A percentile compares a stretch with the other conserved stretches of the same genome.
phyloP scores from a whole-genome alignment of 2,113 vertebrate genomes.

The Eretmochelys imbricata region DNA sequence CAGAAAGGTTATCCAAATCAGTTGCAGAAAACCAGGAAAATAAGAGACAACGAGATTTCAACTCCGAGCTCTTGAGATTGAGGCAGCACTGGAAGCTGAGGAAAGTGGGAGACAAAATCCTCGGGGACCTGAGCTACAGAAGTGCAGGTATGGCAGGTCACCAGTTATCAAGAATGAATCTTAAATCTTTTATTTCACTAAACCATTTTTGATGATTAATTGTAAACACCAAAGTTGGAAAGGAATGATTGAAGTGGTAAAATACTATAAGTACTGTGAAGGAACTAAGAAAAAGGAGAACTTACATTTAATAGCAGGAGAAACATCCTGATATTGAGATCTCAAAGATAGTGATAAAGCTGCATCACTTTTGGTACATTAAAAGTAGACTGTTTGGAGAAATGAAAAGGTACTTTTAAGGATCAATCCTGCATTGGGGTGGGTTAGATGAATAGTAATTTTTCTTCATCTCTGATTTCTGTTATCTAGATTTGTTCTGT shows the following conservation, averaged over 20 bases:
- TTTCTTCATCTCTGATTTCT: neutral
- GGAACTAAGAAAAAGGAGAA: neutral
- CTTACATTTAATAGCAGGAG: neutral
- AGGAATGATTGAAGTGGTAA: neutral
- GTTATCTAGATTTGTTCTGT: rapidly evolving
- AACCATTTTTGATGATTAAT: neutral
- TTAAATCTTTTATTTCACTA: neutral
- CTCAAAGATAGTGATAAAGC: neutral
- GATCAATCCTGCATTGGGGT: neutral
- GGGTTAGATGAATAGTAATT: neutral
- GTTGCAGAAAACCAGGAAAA: conserved; percentile 96
- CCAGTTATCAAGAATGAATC: neutral
- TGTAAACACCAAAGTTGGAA: neutral
- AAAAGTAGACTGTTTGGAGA: neutral
- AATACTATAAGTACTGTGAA: neutral
- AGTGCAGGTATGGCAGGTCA: conserved; percentile 87
- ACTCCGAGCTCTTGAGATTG: conserved; percentile 93
- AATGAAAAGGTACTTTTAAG: neutral
- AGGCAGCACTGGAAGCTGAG: conserved; percentile 98
- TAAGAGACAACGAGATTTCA: conserved; percentile 95
- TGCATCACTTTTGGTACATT: neutral
- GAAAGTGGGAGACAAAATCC: conserved; percentile 98
- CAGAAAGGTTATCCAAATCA: conserved; percentile 93
- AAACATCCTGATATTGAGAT: neutral
- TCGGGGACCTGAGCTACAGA: conserved; percentile 96